Evolutionary conservation across 2,888 invertebrate genomes (phyloP).

Genomic region (Stegophylla sp.): DNA sequence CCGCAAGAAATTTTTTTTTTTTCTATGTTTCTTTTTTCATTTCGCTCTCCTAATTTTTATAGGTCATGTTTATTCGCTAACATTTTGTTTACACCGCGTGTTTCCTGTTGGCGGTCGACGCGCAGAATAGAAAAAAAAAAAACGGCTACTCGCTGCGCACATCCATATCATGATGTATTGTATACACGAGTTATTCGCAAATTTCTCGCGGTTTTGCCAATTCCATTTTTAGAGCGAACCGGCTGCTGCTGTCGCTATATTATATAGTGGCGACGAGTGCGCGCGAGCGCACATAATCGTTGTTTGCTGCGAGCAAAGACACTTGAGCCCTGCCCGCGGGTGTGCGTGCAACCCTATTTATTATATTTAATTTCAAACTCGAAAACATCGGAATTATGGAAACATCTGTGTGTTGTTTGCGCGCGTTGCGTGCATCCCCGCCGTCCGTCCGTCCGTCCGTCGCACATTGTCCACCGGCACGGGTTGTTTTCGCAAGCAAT

Average conservation of each 20-base stretch:
- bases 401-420: slow-evolving; percentile 48
- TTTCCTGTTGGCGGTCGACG: slow-evolving; percentile 37
- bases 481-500: slow-evolving; percentile 55
- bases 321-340: neutral
- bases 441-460: no score
- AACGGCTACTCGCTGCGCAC: neutral
- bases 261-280: no score
- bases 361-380: slow-evolving; percentile 41
- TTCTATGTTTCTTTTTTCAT: neutral
- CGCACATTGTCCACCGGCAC: slow-evolving; percentile 22
- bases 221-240: neutral
- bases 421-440: neutral
- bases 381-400: slow-evolving; percentile 51
- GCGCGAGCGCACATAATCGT: neutral
- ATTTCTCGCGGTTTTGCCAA: slow-evolving; percentile 1
- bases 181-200: neutral
- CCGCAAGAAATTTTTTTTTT: slow-evolving; percentile 26
- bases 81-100: slow-evolving; percentile 41
- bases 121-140: no score
- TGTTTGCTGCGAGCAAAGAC: slow-evolving; percentile 1
- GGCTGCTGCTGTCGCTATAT: neutral
- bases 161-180: neutral
- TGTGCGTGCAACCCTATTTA: neutral
- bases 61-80: slow-evolving; percentile 52
- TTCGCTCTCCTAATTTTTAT: slow-evolving; percentile 14